phyloP scores from a whole-genome alignment of 1,140 invertebrate species.

The Anthonomus grandis region DNA sequence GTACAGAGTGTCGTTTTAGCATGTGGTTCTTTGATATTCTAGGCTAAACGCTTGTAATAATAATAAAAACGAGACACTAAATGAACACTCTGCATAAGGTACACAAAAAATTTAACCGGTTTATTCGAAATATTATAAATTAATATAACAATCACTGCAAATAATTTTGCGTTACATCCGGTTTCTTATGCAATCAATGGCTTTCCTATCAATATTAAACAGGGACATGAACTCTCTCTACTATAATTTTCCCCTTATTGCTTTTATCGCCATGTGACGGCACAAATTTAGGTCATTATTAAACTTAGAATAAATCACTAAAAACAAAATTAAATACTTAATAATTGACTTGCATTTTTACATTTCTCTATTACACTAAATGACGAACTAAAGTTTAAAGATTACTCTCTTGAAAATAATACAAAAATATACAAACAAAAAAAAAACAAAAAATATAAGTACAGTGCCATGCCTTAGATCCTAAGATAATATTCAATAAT shows the following conservation, averaged over 20 bases:
- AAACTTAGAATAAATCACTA: neutral
- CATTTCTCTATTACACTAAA: slow-evolving; percentile 9
- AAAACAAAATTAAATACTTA: slow-evolving; percentile 14
- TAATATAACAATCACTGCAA: slow-evolving; percentile 9
- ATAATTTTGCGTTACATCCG: neutral
- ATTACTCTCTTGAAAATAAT: slow-evolving; percentile 25
- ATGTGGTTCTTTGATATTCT: no score
- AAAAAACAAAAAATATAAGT: slow-evolving; percentile 37
- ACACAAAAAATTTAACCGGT: slow-evolving; percentile 4
- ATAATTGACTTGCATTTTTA: slow-evolving; percentile 26
- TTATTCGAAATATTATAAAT: slow-evolving; percentile 1
- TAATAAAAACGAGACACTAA: no score
- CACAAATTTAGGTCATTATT: neutral
- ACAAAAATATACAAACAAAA: slow-evolving; percentile 34
- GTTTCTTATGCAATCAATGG: neutral
- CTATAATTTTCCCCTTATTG: neutral
- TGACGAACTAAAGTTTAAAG: slow-evolving; percentile 15
- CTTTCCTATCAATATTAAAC: neutral
- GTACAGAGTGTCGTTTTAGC: no score
- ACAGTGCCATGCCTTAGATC: slow-evolving; percentile 29
- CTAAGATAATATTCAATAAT: slow-evolving; percentile 28
- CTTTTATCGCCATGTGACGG: neutral
- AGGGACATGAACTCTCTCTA: neutral
- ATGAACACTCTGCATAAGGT: slow-evolving; percentile 12
- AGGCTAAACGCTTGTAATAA: no score